phyloP scores from a whole-genome alignment of 2,888 invertebrate genomes.

The Acronicta psi region DNA sequence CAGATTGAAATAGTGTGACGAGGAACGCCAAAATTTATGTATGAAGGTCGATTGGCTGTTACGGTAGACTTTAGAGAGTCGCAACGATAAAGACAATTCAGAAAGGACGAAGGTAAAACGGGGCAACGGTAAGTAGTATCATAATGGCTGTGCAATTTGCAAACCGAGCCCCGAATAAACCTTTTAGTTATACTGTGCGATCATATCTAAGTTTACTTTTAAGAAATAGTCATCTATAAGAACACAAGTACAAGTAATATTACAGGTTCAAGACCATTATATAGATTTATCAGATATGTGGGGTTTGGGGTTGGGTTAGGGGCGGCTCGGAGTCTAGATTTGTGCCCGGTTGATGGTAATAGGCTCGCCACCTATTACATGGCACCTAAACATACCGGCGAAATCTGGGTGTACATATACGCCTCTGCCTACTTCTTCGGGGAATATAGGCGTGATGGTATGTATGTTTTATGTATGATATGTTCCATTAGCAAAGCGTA shows the following conservation, averaged over 20 bases:
- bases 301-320: conserved; percentile 19
- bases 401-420: too few relatives aligned
- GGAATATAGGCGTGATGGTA: too few relatives aligned
- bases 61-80: conserved; percentile 34
- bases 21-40: conserved; percentile 39
- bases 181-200: conserved; percentile 10
- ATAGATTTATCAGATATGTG: conserved; percentile 4
- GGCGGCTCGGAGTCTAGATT: too few relatives aligned
- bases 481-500: neutral
- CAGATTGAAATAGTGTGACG: conserved; percentile 49
- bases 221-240: neutral
- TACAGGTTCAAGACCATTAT: neutral
- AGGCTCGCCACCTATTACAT: too few relatives aligned
- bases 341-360: too few relatives aligned
- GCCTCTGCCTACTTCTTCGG: too few relatives aligned
- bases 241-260: neutral
- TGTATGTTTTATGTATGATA: too few relatives aligned
- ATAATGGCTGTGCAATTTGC: conserved; percentile 42
- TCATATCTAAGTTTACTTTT: conserved; percentile 12
- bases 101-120: conserved; percentile 36
- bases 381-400: too few relatives aligned
- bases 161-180: conserved; percentile 20
- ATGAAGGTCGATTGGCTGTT: conserved; percentile 48
- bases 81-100: conserved; percentile 43
- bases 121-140: conserved; percentile 40